Evolutionary conservation across 2,113 vertebrate species (phyloP), one percentile per base, ranked within the genome.

Genomic region (Choloepus hoffmanni): DNA sequence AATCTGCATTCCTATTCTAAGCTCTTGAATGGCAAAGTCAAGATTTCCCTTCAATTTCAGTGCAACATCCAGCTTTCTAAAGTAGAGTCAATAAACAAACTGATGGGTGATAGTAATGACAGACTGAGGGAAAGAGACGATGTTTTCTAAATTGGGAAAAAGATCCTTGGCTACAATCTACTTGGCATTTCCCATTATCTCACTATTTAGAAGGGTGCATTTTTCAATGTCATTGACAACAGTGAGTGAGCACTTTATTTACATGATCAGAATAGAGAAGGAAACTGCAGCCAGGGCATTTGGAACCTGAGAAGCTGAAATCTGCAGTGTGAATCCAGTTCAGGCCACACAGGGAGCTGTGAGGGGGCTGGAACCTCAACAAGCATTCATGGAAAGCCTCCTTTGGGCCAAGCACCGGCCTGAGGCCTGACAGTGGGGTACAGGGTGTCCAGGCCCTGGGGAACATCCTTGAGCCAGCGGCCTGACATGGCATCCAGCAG

Each of bases 131-230:
- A 63, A 89, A 65, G 58, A 23, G 43, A 45, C 13, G 68, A 7
- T 45, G 10, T 83, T 89, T 94, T 89, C 92, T 93, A 85, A 89
- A 86, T 14, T 84, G 63, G 65, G 67, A 13, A 28, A 95, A 92
- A 53, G 21, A 94, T 65, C 79, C 78, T 60, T 40, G 48, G 60
- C 63, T 72, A 18, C 89, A 79, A 83, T 73, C 85, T 89, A 50
- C 62, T 95, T 85, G 68, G 30, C 62, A 89, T 93, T 85, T 83
- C 14, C 93, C 10, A 74, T n/a, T 50, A n/a, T 68, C 67, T 48
- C 26, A 14, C 82, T 74, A 33, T 85, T 92, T 76, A 90, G 73
- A 95, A 89, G 77, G 77, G 53, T 40, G 9, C 7, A 21, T 76
- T 92, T 89, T 95, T 85, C 95, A 72, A 18, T 36, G 87, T 74